Evolutionary conservation across 2,113 vertebrate species (phyloP).

Genomic region (Psilopogon haemacephalus): DNA sequence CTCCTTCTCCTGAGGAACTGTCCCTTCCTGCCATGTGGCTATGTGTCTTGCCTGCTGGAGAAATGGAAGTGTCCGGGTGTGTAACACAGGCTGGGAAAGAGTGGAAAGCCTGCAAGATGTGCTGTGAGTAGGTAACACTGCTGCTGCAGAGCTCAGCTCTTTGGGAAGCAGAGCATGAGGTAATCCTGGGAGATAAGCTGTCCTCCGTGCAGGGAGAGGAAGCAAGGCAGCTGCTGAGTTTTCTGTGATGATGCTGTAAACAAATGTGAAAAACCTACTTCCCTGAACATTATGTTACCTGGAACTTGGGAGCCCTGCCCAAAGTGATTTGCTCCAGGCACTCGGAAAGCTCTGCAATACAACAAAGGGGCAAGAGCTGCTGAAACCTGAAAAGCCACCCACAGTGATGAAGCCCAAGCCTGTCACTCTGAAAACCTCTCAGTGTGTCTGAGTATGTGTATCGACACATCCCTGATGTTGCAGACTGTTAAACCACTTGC

Average conservation of each 20-base stretch:
- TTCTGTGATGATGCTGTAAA: slow-evolving; percentile 16
- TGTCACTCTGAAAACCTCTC: not conserved
- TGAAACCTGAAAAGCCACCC: not conserved
- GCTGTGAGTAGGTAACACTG: not conserved
- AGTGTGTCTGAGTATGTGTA: not conserved
- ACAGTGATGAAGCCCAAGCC: not conserved
- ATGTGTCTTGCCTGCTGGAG: not conserved
- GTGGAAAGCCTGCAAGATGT: not conserved
- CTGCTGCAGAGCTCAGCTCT: slow-evolving; percentile 13
- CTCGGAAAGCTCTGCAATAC: not conserved
- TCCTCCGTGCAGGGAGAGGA: not conserved
- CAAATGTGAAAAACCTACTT: not conserved
- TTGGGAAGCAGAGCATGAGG: not conserved
- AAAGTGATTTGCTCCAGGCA: not conserved
- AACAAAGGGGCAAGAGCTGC: not conserved
- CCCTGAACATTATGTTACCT: slow-evolving; percentile 19
- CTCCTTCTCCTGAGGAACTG: not conserved
- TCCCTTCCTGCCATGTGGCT: not conserved
- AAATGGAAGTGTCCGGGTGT: not conserved
- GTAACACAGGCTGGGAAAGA: not conserved
- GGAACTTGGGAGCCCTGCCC: not conserved
- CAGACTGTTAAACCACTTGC: not conserved
- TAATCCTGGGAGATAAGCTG: not conserved
- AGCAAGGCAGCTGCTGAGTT: slow-evolving; percentile 15
- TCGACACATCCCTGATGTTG: not conserved